Evolutionary conservation across 1,140 invertebrate species (phyloP), one percentile per base, ranked within the genome.

Genomic region (Zaprionus davidi): DNA sequence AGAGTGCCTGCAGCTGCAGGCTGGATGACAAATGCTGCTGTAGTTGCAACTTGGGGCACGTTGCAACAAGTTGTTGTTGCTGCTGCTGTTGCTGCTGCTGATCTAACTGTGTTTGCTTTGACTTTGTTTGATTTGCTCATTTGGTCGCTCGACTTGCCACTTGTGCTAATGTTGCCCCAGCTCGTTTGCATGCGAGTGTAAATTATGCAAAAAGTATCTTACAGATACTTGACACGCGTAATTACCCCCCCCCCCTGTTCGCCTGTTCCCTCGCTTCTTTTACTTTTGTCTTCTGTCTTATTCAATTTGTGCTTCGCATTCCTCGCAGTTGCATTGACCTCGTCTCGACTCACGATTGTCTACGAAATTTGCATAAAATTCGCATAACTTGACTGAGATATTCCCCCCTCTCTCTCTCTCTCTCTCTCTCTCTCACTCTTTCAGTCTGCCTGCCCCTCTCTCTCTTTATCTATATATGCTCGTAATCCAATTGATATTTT

Each of bases 91-190:
- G 56, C 56, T 26, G 81, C 46, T 78, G 67, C 49, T 81, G 58
- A 51, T 69, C 49, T 59, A 55, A 65, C 60, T 71, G 46, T 57
- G 46, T 62, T 53, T 51, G 24, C 22, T 20, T 15, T 41, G 15
- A n/a, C 36, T 71, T 28, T 65, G 24, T 84, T 85, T 85, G 70
- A 81, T 72, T 76, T 85, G 58, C 64, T 74, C 79, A 78, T 82
- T 82, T 77, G 69, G 63, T 46, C 41, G 41, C 20, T 22, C 17
- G 49, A 7, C 22, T 26, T 49, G 64, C 46, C 69, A 65, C 70
- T 68, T 78, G 46, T 46, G 44, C 60, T 69, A 66, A 66, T 49
- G 66, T 67, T 55, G 22, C n/a, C 22, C 26, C 60, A 63, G 60
- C 62, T 70, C 67, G n/a, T 68, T 68, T 59, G 49, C 58, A 80